Base-by-base conservation (phyloP, 2,888 invertebrate genomes). In the Lagria hirta region DNA sequence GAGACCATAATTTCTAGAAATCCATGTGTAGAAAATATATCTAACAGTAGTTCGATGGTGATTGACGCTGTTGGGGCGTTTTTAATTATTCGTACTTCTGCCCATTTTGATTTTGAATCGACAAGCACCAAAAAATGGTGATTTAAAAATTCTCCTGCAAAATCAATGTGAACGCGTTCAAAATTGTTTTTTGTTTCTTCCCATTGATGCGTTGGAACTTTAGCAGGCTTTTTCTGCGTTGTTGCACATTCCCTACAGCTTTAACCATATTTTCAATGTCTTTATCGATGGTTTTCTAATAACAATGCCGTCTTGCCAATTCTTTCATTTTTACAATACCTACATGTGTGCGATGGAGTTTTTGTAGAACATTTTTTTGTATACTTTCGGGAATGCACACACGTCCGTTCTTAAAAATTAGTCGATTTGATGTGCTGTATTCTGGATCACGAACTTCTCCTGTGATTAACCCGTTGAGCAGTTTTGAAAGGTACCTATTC, bases 81-180 rank as follows among this genome's bases (percentile, higher is more conserved):
- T 14, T 12, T 51, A 5, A 48, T 52, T 4, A 45, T 28, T 22
- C 47, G 34, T 3, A 50, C 51, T 44, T 58, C 56, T 1, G 54
- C 15, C 55, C 53, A 59, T 42, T 53, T 56, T 6, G 33, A 38
- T 26, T 44, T 48, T 4, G 57, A 37, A 22, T 60, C 54, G 5
- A 51, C 44, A 2, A 52, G 8, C 6, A 52, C 43, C 5, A 55
- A 30, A 22, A 52, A 30, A 17, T 35, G 32, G 29, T 15, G 40
- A 11, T 35, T 43, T 4, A 22, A 23, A 29, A 55, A 32, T 24
- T 57, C 57, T 48, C 60, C 58, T 37, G 58, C 57, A 43, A 57
- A 64, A 52, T 62, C 59, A 14, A 64, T 50, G 32, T 64, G 65
- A 5, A 65, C 17, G n/a, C 58, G 17, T 21, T 51, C 35, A 55